Base-by-base conservation (phyloP, 2,888 invertebrate species). In the Augiades crinisus region DNA sequence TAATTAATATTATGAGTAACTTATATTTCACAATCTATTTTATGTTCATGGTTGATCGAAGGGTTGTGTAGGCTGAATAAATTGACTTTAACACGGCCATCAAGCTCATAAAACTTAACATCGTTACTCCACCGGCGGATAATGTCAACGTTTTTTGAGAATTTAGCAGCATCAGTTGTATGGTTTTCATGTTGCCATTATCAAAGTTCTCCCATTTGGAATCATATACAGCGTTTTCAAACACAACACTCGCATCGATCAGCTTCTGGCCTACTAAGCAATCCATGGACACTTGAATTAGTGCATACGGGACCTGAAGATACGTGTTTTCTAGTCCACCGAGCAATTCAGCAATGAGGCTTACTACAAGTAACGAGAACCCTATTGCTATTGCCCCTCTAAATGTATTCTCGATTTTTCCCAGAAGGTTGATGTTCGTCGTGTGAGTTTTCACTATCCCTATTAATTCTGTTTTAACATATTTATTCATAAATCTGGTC, bases 191-290 rank as follows among this genome's bases (percentile, higher is more conserved):
- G 41, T 81, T 83, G 1, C 46, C 13, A 0, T 54, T 65, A 38
- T 77, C 68, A 19, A 81, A 81, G 12, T 75, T 73, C 59, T 84
- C 82, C 83, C 83, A 85, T 21, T 75, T 68, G 27, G 77, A 78
- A 24, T 60, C 60, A 30, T 81, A 83, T 0, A 83, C 69, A 0
- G 81, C 71, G 0, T 54, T 47, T 37, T 76, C 75, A 8, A 84
- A 80, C 0, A 49, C 33, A 0, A 60, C 8, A 43, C 70, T 72
- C 0, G 82, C 78, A 10, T 83, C 78, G 40, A 75, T 70, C 0
- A 84, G 56, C 1, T 67, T 65, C 52, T 83, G 83, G 0, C 84
- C 83, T 1, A 66, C 65, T 0, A 69, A 65, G 54, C 82, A 82
- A 51, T 79, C 79, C 60, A 77, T 70, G 0, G 64, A 68, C 1